Conservation (phyloP, 2,113 vertebrate genomes). For the Theristicus caerulescens region DNA sequence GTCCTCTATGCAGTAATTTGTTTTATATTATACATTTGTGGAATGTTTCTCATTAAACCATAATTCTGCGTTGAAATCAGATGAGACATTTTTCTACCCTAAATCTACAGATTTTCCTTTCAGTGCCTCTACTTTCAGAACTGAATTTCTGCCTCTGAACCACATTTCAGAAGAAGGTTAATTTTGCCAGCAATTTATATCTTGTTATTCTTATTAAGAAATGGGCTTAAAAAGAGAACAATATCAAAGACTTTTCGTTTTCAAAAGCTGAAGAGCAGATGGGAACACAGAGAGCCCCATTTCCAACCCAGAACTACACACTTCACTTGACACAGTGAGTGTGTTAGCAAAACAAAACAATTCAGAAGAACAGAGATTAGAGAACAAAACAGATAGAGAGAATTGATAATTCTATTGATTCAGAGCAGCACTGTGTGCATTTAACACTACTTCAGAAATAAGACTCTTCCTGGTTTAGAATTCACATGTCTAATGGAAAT, state of each 20-base stretch:
- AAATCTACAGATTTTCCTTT: not conserved
- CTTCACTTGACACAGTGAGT: not conserved
- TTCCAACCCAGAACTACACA: not conserved
- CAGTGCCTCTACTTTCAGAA: not conserved
- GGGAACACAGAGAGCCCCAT: not conserved
- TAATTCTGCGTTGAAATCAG: not conserved
- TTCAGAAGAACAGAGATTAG: not conserved
- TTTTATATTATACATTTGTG: not conserved
- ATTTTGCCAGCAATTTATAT: not conserved
- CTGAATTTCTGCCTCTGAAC: not conserved
- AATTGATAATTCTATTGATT: conserved; percentile 11
- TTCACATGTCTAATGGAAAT: not conserved
- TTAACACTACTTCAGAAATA: not conserved
- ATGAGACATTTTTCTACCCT: not conserved
- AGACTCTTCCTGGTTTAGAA: not conserved
- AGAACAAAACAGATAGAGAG: not conserved
- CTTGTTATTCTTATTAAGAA: not conserved
- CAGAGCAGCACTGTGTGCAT: not conserved
- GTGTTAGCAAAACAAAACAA: conserved; percentile 13
- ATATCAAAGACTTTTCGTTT: not conserved
- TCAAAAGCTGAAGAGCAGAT: not conserved
- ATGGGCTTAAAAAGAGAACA: not conserved
- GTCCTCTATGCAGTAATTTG: not conserved
- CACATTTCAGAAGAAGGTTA: not conserved
- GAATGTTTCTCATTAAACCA: not conserved